Percentiles rank a stretch among this genome's conserved stretches.
Evolutionary conservation across 92 coral and sea anemone species (phyloP).

Genomic region (Phenganax subtilis): DNA sequence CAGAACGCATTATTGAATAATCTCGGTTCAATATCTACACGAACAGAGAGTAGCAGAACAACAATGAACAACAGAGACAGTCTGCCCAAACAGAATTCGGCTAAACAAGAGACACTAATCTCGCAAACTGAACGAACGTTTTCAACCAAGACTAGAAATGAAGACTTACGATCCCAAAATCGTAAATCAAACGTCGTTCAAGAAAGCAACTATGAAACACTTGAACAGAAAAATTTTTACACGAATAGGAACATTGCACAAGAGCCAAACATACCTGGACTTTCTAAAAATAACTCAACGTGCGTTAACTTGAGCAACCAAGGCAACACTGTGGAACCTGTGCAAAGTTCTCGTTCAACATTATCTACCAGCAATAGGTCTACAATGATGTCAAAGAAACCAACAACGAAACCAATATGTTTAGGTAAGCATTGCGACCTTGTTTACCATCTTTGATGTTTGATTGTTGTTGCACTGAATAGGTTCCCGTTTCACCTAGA

Average conservation of each 20-base stretch:
- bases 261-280: conserved; percentile 18
- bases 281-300: conserved; percentile 23
- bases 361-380: conserved; percentile 58
- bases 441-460: not conserved
- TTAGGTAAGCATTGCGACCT: conserved; percentile 59
- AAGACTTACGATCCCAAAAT: not conserved
- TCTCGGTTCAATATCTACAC: not conserved
- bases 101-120: not conserved
- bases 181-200: not conserved
- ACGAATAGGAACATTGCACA: not conserved
- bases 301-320: conserved; percentile 23
- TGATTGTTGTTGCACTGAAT: not conserved
- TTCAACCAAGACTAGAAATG: not conserved
- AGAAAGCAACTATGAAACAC: not conserved
- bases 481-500: not conserved
- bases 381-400: conserved; percentile 67
- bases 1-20: not conserved
- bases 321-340: conserved; percentile 29
- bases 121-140: not conserved
- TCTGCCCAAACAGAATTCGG: not conserved
- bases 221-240: not conserved
- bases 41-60: conserved; percentile 3
- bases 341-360: conserved; percentile 49
- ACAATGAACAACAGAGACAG: not conserved
- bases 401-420: conserved; percentile 74